These are phyloP conservation scores for Petroica traversi DNA, from an alignment of 2,113 vertebrate genomes.

Conservation along the genomic window DNA sequence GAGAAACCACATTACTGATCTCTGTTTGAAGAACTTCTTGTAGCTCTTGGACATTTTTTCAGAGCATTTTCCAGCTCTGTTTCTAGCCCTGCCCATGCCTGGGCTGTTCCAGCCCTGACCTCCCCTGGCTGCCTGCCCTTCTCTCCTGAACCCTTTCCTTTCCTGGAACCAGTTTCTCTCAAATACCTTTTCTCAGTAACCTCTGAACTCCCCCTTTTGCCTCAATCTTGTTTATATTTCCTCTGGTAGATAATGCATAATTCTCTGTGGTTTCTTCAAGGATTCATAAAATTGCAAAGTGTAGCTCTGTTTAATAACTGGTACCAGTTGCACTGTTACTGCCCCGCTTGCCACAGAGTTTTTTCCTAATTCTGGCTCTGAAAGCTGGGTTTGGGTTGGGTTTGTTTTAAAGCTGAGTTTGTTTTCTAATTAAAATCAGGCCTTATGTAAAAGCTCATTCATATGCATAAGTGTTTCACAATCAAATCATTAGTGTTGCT, in stretches of 20 bases:
- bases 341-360: not conserved
- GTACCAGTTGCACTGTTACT: not conserved
- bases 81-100: not conserved
- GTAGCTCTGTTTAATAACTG: not conserved
- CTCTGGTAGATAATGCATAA: not conserved
- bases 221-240: not conserved
- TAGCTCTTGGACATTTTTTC: not conserved
- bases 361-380: not conserved
- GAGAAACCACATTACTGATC: not conserved
- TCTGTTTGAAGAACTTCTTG: not conserved
- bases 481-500: not conserved
- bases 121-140: not conserved
- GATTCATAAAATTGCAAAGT: not conserved
- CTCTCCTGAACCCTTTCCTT: not conserved
- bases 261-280: not conserved
- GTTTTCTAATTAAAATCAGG: not conserved
- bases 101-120: not conserved
- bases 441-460: constrained; percentile 5
- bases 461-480: constrained; percentile 4
- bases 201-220: not conserved
- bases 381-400: not conserved
- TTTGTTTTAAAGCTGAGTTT: not conserved
- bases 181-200: not conserved
- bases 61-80: not conserved
- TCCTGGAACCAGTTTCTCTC: not conserved